These are phyloP conservation scores for Ifrita kowaldi DNA, from an alignment of 2,113 vertebrate species.

Conservation along the genomic window DNA sequence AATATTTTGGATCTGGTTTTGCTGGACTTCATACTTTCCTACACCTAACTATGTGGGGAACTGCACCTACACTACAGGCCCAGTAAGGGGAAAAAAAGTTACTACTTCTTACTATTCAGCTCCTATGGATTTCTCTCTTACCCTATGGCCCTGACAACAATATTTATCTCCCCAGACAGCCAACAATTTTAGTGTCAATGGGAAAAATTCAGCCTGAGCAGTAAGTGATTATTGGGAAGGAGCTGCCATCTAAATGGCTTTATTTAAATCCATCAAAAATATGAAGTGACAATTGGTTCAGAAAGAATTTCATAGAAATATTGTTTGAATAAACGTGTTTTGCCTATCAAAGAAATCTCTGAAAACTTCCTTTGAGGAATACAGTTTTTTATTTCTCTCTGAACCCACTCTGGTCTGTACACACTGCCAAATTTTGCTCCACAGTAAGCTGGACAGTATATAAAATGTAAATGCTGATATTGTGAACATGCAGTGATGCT, in stretches of 20 bases:
- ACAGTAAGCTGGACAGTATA: neutral
- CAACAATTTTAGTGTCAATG: neutral
- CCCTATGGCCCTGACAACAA: neutral
- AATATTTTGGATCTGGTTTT: neutral
- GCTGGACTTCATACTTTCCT: neutral
- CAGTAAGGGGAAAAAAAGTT: neutral
- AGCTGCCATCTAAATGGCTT: neutral
- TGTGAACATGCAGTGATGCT: neutral
- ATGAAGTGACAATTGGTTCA: neutral
- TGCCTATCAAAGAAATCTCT: neutral
- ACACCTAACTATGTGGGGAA: neutral
- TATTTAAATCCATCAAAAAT: neutral
- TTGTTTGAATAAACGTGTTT: neutral
- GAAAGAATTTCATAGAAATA: neutral
- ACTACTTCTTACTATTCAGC: neutral
- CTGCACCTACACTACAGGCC: neutral
- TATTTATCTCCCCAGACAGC: neutral
- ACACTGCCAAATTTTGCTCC: neutral
- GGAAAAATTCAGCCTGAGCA: neutral
- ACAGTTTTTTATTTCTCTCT: neutral
- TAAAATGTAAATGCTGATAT: rapidly evolving
- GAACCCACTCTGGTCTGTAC: neutral
- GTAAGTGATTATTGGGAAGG: neutral
- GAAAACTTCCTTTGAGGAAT: neutral
- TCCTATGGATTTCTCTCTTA: neutral